These are phyloP conservation scores for Piezodorus guildinii DNA, from an alignment of 1,140 invertebrate genomes.

Conservation along the genomic window DNA sequence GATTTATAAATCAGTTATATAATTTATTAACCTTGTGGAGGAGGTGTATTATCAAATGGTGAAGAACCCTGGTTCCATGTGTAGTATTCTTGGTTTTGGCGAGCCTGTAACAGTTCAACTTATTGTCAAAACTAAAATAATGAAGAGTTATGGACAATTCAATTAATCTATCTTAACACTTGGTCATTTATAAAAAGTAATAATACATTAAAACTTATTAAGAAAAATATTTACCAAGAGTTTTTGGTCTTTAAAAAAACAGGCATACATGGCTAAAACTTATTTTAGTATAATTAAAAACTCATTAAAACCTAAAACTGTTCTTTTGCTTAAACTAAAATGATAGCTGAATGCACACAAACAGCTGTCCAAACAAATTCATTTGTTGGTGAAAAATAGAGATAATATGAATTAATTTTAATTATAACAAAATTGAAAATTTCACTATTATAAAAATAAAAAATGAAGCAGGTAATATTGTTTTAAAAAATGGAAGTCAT, in stretches of 20 bases:
- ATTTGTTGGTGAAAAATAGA: not conserved
- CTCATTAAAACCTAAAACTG: slow-evolving; percentile 13
- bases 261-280: slow-evolving; percentile 14
- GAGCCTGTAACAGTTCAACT: slow-evolving; percentile 5
- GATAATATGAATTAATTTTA: not conserved
- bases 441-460: too few relatives aligned
- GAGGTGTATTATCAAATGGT: slow-evolving; percentile 22
- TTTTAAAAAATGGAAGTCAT: too few relatives aligned
- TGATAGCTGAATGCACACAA: slow-evolving; percentile 9
- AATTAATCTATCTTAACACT: not conserved
- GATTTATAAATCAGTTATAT: not conserved
- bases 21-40: slow-evolving; percentile 19
- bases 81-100: slow-evolving; percentile 15
- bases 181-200: not conserved
- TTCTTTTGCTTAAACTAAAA: slow-evolving; percentile 3
- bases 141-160: not conserved
- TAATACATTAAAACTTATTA: not conserved
- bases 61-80: slow-evolving; percentile 21
- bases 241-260: slow-evolving; percentile 13
- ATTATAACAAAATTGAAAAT: too few relatives aligned
- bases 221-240: slow-evolving; percentile 14
- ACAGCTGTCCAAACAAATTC: slow-evolving; percentile 1
- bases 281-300: slow-evolving; percentile 9
- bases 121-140: slow-evolving; percentile 5
- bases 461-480: too few relatives aligned